Percentiles rank a stretch among this genome's conserved stretches.
Evolutionary conservation across 2,797 vertebrate species (phyloP).

Genomic region (Mionectes olivaceus): DNA sequence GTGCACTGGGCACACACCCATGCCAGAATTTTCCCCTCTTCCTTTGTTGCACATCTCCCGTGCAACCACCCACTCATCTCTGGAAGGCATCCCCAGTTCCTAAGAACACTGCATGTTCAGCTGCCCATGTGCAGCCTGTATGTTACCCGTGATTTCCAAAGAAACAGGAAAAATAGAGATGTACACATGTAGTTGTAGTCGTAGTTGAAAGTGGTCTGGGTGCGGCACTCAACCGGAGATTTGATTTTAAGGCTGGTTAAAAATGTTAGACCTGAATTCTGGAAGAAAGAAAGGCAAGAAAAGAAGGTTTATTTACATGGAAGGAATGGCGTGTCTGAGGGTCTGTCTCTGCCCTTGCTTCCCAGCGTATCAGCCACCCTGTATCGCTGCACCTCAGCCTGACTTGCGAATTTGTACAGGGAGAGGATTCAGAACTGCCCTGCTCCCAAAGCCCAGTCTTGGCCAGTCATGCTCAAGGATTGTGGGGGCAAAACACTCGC

Average conservation of each 20-base stretch:
- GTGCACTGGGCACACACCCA: not conserved
- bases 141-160: conserved; percentile 57
- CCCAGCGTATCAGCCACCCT: not conserved
- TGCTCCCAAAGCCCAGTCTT: not conserved
- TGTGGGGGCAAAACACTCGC: fast-evolving
- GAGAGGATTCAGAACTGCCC: not conserved
- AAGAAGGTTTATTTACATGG: not conserved
- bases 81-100: not conserved
- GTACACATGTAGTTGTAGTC: conserved; percentile 65
- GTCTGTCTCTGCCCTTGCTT: not conserved
- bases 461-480: not conserved
- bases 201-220: not conserved
- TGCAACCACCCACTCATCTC: not conserved
- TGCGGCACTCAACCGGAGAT: conserved; percentile 58
- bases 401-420: not conserved
- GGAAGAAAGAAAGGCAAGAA: not conserved
- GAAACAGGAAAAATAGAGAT: conserved; percentile 32
- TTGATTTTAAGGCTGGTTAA: conserved; percentile 72
- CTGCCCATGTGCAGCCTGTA: conserved; percentile 14
- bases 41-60: not conserved
- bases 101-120: not conserved
- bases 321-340: not conserved
- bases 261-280: conserved; percentile 67
- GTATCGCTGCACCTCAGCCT: not conserved
- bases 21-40: not conserved